phyloP scores from a whole-genome alignment of 2,888 invertebrate species.

The Prosopocoilus inquinatus region DNA sequence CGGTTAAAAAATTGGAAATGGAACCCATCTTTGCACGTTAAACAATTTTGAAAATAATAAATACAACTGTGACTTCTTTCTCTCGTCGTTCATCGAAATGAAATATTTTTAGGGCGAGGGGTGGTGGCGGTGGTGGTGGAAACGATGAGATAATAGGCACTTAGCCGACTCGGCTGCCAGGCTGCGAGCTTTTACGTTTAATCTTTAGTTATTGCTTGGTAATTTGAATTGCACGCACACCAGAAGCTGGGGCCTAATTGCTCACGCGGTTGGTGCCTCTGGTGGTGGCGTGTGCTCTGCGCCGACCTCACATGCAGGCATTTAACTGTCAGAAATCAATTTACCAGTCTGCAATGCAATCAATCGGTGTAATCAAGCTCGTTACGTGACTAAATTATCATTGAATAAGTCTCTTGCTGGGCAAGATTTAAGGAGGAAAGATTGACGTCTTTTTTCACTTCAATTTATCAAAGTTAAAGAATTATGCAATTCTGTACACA shows the following conservation, averaged over 20 bases:
- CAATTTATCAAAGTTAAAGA: too few species aligned
- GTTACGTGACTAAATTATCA: constrained; percentile 12
- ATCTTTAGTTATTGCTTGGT: constrained; percentile 21
- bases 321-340: constrained; percentile 33
- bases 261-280: constrained; percentile 24
- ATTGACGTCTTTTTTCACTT: too few species aligned
- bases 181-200: constrained; percentile 18
- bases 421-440: not conserved
- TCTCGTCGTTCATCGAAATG: too few species aligned
- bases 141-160: constrained; percentile 17
- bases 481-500: too few species aligned
- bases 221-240: constrained; percentile 30
- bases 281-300: constrained; percentile 21
- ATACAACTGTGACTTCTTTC: too few species aligned
- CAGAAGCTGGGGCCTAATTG: constrained; percentile 27
- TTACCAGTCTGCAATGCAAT: constrained; percentile 28
- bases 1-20: too few species aligned
- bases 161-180: constrained; percentile 8
- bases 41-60: too few species aligned
- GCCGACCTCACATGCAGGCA: constrained; percentile 26
- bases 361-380: constrained; percentile 29
- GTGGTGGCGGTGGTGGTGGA: too few species aligned
- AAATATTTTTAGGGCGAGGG: too few species aligned
- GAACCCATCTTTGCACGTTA: too few species aligned
- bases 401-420: constrained; percentile 3